Conservation (phyloP, 2,113 vertebrate species). For the Rana temporaria region DNA sequence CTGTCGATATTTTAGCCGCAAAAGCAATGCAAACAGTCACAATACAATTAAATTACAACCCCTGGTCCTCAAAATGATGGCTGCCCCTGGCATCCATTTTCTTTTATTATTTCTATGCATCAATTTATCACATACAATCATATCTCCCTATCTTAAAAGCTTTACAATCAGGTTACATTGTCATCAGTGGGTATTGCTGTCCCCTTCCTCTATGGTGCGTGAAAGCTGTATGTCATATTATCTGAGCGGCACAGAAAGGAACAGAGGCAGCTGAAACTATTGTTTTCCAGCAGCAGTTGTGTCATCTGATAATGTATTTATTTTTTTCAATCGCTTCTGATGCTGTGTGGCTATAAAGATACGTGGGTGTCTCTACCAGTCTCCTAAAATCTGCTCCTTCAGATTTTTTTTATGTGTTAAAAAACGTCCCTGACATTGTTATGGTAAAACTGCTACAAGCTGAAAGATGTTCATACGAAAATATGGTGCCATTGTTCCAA, state of each 20-base stretch:
- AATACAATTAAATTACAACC: too few species aligned
- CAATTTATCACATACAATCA: slow-evolving; percentile 2
- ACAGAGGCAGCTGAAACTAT: slow-evolving; percentile 22
- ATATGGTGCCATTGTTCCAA: too few species aligned
- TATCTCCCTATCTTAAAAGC: slow-evolving; percentile 26
- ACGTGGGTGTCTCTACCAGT: background rate
- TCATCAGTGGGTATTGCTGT: background rate
- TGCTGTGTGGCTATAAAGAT: background rate
- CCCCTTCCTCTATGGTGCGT: background rate
- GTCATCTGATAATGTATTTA: background rate
- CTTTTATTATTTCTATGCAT: background rate
- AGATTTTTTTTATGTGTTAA: background rate
- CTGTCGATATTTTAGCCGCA: too few species aligned
- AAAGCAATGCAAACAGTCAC: too few species aligned
- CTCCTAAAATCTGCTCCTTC: background rate
- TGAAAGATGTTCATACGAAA: too few species aligned
- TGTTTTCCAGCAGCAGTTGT: slow-evolving; percentile 10
- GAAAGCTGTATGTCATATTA: slow-evolving; percentile 35
- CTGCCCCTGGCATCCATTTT: background rate
- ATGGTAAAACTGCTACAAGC: too few species aligned
- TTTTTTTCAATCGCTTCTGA: slow-evolving; percentile 13
- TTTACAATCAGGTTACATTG: slow-evolving; percentile 24
- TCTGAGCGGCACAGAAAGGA: slow-evolving; percentile 2
- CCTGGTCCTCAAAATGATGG: too few species aligned
- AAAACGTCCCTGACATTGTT: too few species aligned